Base-by-base conservation (phyloP, 2,888 invertebrate genomes). In the Galeruca laticollis region DNA sequence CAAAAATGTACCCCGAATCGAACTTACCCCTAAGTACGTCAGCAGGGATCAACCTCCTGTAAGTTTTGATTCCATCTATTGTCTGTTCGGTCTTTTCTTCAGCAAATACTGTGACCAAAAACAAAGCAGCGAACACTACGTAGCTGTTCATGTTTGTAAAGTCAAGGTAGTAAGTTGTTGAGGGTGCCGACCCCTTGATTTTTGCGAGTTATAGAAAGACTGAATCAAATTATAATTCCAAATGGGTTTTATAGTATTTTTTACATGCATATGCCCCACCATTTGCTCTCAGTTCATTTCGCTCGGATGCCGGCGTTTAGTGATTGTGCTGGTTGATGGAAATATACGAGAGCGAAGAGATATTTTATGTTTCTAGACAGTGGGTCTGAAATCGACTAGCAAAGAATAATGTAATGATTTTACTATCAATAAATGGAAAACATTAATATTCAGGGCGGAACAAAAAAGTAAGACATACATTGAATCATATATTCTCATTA, bases 21-120 rank as follows among this genome's bases (percentile, higher is more conserved):
- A 57, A 68, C 63, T 72, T 87, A 96, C 96, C 96, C 90, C 96
- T 92, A 74, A 96, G 89, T 47, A 95, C 94, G 86, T 96, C 96
- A 79, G 96, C 96, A 51, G 95, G 95, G 79, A 96, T 95, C 77
- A 95, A 87, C 76, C 96, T 89, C 82, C 91, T 92, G 88, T 89
- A 95, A 57, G 93, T 92, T 85, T 92, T 94, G 60, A 91, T 88
- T 71, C 88, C 88, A 40, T 86, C 87, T 21, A 78, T 84, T 1
- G 64, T 72, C 9, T 59, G 71, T 35, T 73, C 73, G 11, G 59
- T 65, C 15, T 70, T 72, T 6, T 75, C 75, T 21, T 75, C 74
- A 1, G 72, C 75, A 75, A 84, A 83, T 73, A 88, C 88, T 67
- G 85, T 83, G 66, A 85, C 84, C 75, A 88, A 88, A 75, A 89